Evolutionary conservation across 2,113 vertebrate genomes (phyloP).

Genomic region (Rhinoderma darwinii): DNA sequence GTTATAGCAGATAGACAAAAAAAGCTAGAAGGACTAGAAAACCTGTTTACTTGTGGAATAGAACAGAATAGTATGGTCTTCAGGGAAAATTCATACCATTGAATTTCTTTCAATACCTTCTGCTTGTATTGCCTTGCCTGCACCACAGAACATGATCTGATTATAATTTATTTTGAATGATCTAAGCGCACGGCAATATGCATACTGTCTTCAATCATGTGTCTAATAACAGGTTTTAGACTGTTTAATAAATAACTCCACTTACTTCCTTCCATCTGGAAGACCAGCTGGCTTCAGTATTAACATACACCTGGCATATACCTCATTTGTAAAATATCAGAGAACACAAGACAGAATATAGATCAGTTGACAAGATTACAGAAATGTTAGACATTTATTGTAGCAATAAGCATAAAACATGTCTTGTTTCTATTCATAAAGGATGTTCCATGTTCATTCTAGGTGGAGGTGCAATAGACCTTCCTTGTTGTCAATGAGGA

Average conservation of each 20-base stretch:
- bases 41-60: neutral
- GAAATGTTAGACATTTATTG: conserved; percentile 10
- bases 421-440: neutral
- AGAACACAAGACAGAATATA: neutral
- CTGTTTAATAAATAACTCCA: conserved; percentile 53
- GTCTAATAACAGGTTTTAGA: conserved; percentile 43
- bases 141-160: conserved; percentile 12
- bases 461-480: neutral
- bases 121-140: neutral
- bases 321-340: conserved; percentile 44
- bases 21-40: neutral
- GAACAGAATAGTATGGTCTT: neutral
- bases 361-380: conserved; percentile 25
- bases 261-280: conserved; percentile 52
- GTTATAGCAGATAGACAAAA: neutral
- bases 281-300: conserved; percentile 50
- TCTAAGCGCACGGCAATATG: conserved; percentile 46
- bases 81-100: neutral
- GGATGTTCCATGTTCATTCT: neutral
- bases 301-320: conserved; percentile 50
- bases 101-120: neutral
- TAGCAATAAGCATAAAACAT: conserved; percentile 26
- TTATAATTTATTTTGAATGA: conserved; percentile 37
- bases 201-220: conserved; percentile 43
- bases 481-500: neutral